A percentile compares a stretch with the other conserved stretches of the same genome.
These are phyloP conservation scores for Onychostoma macrolepis DNA, from an alignment of 2,113 vertebrate species.

Conservation along the genomic window DNA sequence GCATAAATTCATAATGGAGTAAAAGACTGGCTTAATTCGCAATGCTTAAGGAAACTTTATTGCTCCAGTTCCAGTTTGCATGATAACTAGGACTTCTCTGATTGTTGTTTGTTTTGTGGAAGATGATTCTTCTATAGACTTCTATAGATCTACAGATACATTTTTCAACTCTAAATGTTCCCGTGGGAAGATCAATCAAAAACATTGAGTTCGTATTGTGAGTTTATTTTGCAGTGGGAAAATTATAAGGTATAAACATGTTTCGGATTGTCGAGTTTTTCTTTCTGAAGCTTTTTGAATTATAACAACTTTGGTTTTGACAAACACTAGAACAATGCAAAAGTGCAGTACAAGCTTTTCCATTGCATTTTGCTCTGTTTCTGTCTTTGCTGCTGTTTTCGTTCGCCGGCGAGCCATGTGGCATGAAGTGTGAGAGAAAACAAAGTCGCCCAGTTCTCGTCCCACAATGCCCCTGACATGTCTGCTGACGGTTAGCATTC, in stretches of 20 bases:
- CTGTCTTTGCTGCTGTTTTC: constrained; percentile 12
- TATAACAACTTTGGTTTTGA: neutral
- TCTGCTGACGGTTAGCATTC: constrained; percentile 69
- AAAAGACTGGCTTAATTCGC: neutral
- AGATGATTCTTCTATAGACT: neutral
- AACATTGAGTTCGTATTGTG: neutral
- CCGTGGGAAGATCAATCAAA: neutral
- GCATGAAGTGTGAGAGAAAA: constrained; percentile 58
- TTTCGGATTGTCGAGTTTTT: neutral
- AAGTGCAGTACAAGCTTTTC: neutral
- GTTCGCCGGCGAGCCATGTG: constrained; percentile 4
- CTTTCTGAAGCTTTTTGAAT: neutral
- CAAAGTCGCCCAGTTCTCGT: constrained; percentile 66
- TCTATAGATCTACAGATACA: neutral
- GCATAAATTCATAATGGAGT: too few relatives aligned
- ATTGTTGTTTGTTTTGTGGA: neutral
- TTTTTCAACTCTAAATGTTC: neutral
- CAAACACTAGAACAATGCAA: neutral
- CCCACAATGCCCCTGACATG: constrained; percentile 63
- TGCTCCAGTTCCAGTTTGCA: neutral
- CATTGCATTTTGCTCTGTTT: neutral
- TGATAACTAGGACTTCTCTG: neutral
- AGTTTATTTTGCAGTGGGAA: neutral
- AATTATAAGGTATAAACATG: neutral
- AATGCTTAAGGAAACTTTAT: neutral